Evolutionary conservation across 2,888 invertebrate genomes (phyloP).

Genomic region (Meteorus cinctellus): DNA sequence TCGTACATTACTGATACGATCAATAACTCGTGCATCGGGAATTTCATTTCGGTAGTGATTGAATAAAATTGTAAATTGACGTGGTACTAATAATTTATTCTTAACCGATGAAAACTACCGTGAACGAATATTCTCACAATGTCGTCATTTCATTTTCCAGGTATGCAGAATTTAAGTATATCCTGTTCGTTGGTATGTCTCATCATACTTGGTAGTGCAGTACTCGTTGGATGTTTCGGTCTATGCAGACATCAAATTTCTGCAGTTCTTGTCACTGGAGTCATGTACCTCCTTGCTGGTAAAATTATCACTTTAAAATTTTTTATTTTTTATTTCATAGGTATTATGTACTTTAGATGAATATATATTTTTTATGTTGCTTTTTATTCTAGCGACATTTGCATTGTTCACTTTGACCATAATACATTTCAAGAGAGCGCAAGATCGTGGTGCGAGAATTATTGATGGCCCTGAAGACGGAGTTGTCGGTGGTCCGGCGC

Average conservation of each 20-base stretch:
- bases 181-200: slow-evolving; percentile 94
- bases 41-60: slow-evolving; percentile 48
- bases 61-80: background rate
- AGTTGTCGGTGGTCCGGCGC: slow-evolving; percentile 76
- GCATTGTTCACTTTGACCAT: slow-evolving; percentile 93
- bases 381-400: slow-evolving; percentile 82
- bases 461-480: slow-evolving; percentile 83
- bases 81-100: background rate
- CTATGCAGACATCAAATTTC: slow-evolving; percentile 93
- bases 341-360: background rate
- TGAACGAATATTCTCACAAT: background rate
- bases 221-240: slow-evolving; percentile 91
- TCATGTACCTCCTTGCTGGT: slow-evolving; percentile 95
- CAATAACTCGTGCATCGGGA: slow-evolving; percentile 50
- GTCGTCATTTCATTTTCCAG: slow-evolving; percentile 73
- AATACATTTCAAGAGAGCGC: slow-evolving; percentile 92
- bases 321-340: background rate
- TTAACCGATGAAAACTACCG: background rate
- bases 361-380: slow-evolving; percentile 55
- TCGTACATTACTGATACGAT: slow-evolving; percentile 50
- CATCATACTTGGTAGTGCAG: slow-evolving; percentile 90
- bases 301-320: slow-evolving; percentile 57
- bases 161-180: slow-evolving; percentile 96
- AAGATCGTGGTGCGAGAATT: slow-evolving; percentile 75
- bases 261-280: slow-evolving; percentile 93